Percentiles rank a stretch among this genome's conserved stretches.
Evolutionary conservation across 1,140 invertebrate species (phyloP).

Genomic region (Cotesia typhae): DNA sequence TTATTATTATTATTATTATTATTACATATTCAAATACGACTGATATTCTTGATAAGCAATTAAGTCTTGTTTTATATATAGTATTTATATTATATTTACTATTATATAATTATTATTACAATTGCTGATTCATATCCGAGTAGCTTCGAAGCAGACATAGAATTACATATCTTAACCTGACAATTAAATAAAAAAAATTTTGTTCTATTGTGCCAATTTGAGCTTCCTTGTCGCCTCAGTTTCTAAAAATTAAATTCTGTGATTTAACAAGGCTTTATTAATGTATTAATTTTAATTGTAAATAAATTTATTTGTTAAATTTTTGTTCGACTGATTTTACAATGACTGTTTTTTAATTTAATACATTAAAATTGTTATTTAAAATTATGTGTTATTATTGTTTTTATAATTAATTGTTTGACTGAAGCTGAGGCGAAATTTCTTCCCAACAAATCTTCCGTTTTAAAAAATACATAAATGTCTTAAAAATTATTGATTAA

Average conservation of each 20-base stretch:
- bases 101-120: too few species aligned
- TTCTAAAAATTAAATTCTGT: background rate
- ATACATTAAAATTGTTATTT: too few species aligned
- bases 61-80: conserved; percentile 12
- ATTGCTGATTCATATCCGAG: conserved; percentile 4
- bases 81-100: background rate
- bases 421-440: too few species aligned
- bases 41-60: conserved; percentile 29
- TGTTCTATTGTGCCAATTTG: background rate
- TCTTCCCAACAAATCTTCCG: too few species aligned
- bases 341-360: too few species aligned
- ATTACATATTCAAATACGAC: conserved; percentile 19
- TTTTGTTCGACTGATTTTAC: too few species aligned
- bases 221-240: conserved; percentile 10
- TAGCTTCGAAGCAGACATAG: conserved; percentile 14
- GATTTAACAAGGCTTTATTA: background rate
- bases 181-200: background rate
- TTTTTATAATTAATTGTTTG: too few species aligned
- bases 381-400: too few species aligned
- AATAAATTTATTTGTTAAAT: background rate
- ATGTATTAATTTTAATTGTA: background rate
- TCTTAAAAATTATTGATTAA: too few species aligned
- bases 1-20: conserved; percentile 12
- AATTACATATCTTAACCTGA: background rate
- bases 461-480: too few species aligned